A percentile compares a stretch with the other conserved stretches of the same genome.
phyloP scores from a whole-genome alignment of 2,797 vertebrate species.

The Notolabrus celidotus region DNA sequence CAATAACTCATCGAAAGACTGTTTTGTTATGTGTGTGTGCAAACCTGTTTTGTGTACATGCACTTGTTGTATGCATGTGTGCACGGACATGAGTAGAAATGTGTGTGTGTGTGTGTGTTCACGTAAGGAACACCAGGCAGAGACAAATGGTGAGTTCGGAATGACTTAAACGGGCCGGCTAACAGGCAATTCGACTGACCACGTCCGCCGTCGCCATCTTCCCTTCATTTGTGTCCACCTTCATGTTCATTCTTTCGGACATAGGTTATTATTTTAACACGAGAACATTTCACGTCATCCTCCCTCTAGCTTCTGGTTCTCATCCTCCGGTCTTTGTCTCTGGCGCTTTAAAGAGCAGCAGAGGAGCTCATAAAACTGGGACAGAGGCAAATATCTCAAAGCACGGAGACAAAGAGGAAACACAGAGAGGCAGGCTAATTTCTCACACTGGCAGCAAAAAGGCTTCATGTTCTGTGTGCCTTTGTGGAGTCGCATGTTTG shows the following conservation, averaged over 20 bases:
- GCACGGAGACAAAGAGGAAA: slow-evolving; percentile 78
- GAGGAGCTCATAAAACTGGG: slow-evolving; percentile 75
- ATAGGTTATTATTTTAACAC: slow-evolving; percentile 1
- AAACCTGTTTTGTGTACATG: slow-evolving; percentile 48
- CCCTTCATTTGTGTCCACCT: slow-evolving; percentile 51
- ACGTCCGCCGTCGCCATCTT: slow-evolving; percentile 59
- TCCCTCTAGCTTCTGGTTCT: slow-evolving; percentile 55
- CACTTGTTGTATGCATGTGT: slow-evolving; percentile 69
- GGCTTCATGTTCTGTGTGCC: slow-evolving; percentile 43
- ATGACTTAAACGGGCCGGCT: slow-evolving; percentile 57
- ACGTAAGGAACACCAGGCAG: slow-evolving; percentile 60
- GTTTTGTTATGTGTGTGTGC: slow-evolving; percentile 11
- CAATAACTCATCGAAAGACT: slow-evolving; percentile 73
- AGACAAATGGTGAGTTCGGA: slow-evolving; percentile 71
- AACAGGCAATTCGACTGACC: slow-evolving; percentile 44
- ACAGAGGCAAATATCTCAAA: slow-evolving; percentile 74
- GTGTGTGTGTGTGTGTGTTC: slow-evolving; percentile 35
- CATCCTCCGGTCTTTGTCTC: slow-evolving; percentile 70
- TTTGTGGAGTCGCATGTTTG: slow-evolving; percentile 57
- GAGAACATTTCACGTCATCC: slow-evolving; percentile 40
- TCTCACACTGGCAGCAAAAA: slow-evolving; percentile 56
- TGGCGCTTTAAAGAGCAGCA: slow-evolving; percentile 56
- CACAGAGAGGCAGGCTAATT: slow-evolving; percentile 61
- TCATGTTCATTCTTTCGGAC: slow-evolving; percentile 54
- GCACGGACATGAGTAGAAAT: slow-evolving; percentile 37